Conservation (phyloP, 1,140 invertebrate species). For the Chionoecetes opilio region DNA sequence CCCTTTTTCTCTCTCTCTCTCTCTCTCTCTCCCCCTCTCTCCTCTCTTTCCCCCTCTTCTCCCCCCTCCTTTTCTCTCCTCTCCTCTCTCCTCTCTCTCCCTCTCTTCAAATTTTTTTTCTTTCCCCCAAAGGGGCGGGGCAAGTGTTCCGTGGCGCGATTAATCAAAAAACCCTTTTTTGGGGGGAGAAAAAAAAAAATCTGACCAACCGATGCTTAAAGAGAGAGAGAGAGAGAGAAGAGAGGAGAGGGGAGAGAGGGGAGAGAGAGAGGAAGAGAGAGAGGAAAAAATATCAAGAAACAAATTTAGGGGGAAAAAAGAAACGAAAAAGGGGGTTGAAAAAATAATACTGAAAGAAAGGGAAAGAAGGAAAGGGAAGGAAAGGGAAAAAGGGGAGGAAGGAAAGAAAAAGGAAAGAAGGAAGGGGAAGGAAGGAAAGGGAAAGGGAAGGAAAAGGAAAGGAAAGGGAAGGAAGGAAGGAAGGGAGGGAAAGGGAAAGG, state of each 20-base stretch:
- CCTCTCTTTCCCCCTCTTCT: not conserved
- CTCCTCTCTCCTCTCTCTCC: not conserved
- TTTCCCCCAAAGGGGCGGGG: no score
- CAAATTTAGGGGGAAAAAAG: no score
- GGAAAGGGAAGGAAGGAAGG: not conserved
- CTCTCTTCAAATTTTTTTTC: no score
- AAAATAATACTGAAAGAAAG: not conserved
- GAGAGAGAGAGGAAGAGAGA: not conserved
- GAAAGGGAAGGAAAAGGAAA: not conserved
- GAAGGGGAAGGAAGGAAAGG: not conserved
- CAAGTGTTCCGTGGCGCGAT: not conserved
- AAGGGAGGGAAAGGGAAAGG: not conserved
- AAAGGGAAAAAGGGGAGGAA: not conserved
- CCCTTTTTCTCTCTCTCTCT: not conserved
- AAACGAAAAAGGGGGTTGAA: not conserved
- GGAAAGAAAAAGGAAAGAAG: not conserved
- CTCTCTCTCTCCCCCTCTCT: not conserved
- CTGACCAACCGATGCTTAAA: not conserved
- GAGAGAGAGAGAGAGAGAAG: not conserved
- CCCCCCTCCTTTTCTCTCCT: not conserved
- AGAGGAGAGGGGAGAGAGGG: not conserved
- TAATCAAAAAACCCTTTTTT: not conserved
- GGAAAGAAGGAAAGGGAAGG: not conserved
- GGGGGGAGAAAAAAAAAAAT: not conserved
- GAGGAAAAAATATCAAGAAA: no score